Evolutionary conservation across 2,888 invertebrate genomes (phyloP).

Genomic region (Sinotaia quadrata): DNA sequence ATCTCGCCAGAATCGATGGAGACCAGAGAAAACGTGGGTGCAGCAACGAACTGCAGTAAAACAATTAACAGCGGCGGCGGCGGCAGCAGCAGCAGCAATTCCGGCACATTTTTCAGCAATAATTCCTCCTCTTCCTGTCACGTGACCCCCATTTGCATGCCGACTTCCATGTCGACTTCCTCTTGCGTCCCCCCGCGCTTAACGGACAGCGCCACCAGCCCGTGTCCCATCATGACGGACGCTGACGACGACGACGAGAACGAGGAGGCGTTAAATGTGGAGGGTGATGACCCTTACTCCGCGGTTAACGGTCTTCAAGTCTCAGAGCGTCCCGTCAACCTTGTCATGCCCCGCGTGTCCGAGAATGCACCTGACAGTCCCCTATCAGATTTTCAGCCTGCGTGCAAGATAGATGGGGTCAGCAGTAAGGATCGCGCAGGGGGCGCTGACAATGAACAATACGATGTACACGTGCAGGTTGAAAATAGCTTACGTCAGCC

Average conservation of each 20-base stretch:
- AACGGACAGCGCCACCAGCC: slow-evolving; percentile 38
- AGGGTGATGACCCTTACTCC: neutral
- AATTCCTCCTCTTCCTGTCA: neutral
- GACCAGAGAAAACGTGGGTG: neutral
- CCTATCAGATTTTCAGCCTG: too few species aligned
- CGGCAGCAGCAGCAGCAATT: slow-evolving; percentile 5
- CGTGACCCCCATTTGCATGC: neutral
- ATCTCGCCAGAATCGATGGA: neutral
- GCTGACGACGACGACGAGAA: neutral
- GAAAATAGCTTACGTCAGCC: too few species aligned
- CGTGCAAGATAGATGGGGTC: too few species aligned
- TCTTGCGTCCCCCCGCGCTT: slow-evolving; percentile 18
- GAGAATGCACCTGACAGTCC: neutral
- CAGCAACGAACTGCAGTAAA: neutral
- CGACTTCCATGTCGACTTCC: neutral
- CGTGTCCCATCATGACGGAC: slow-evolving; percentile 8
- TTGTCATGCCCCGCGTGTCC: neutral
- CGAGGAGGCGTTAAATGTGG: neutral
- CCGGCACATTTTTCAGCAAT: too few species aligned
- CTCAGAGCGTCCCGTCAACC: neutral
- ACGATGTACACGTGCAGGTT: too few species aligned
- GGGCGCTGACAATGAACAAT: too few species aligned
- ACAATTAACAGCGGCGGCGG: neutral
- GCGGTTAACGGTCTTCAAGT: neutral
- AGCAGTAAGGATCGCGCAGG: too few species aligned